phyloP scores from a whole-genome alignment of 2,113 vertebrate species.

The Silurus asotus region DNA sequence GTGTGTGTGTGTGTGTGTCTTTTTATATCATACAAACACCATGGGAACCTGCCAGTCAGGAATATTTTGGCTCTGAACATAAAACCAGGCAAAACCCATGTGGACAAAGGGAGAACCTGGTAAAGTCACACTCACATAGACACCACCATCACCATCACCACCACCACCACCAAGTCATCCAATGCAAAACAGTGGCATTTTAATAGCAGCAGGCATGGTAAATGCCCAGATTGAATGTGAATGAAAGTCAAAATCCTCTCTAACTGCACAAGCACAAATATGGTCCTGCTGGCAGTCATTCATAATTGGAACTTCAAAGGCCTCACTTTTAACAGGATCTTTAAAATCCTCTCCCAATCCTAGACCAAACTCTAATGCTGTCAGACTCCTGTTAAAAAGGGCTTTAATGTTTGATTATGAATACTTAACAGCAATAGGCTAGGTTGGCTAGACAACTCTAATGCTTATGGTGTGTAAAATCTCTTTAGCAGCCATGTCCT shows the following conservation, averaged over 20 bases:
- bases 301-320: slow-evolving; percentile 17
- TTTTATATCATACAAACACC: background rate
- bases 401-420: slow-evolving; percentile 7
- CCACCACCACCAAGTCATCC: background rate
- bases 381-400: slow-evolving; percentile 4
- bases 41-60: too few relatives aligned
- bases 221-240: background rate
- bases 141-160: background rate
- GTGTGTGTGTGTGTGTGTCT: too few relatives aligned
- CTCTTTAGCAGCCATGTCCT: slow-evolving; percentile 19
- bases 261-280: background rate
- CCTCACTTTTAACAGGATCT: slow-evolving; percentile 3
- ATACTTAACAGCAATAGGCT: background rate
- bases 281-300: background rate
- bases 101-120: background rate
- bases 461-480: slow-evolving; percentile 14
- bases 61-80: background rate
- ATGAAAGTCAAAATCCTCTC: background rate
- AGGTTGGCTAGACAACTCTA: slow-evolving; percentile 2
- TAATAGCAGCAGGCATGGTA: background rate
- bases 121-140: background rate
- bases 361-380: background rate
- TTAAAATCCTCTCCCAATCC: background rate
- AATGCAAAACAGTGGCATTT: background rate
- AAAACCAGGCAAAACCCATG: background rate